Evolutionary conservation across 2,113 vertebrate species (phyloP).

Genomic region (Ochotona princeps): DNA sequence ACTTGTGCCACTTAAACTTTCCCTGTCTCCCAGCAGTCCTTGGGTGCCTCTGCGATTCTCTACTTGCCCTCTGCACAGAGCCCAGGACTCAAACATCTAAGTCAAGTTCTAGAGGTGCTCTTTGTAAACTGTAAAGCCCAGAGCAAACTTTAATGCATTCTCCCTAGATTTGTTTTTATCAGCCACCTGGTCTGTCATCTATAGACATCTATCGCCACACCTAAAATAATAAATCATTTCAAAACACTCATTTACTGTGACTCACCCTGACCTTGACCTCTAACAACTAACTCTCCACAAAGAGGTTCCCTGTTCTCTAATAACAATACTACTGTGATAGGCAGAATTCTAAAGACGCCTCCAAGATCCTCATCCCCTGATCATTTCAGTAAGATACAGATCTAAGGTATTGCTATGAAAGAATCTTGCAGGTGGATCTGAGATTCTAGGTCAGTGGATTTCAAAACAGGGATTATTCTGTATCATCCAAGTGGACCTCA

Average conservation of each 20-base stretch:
- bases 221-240: constrained; percentile 41
- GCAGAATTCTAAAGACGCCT: not conserved
- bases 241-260: not conserved
- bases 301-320: not conserved
- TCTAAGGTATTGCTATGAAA: not conserved
- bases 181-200: not conserved
- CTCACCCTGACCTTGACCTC: constrained; percentile 39
- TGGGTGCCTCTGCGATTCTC: not conserved
- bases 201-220: not conserved
- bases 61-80: not conserved
- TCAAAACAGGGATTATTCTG: not conserved
- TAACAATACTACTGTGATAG: not conserved
- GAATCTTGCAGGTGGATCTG: not conserved
- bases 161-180: constrained; percentile 18
- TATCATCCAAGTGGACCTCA: not conserved
- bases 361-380: not conserved
- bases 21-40: not conserved
- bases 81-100: not conserved
- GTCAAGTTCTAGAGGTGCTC: not conserved
- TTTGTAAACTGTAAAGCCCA: not conserved
- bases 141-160: constrained; percentile 13
- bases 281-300: not conserved
- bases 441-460: not conserved
- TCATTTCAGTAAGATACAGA: not conserved
- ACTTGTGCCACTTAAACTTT: not conserved